Base-by-base conservation (phyloP, 2,113 vertebrate species). In the Muntiacus reevesi region DNA sequence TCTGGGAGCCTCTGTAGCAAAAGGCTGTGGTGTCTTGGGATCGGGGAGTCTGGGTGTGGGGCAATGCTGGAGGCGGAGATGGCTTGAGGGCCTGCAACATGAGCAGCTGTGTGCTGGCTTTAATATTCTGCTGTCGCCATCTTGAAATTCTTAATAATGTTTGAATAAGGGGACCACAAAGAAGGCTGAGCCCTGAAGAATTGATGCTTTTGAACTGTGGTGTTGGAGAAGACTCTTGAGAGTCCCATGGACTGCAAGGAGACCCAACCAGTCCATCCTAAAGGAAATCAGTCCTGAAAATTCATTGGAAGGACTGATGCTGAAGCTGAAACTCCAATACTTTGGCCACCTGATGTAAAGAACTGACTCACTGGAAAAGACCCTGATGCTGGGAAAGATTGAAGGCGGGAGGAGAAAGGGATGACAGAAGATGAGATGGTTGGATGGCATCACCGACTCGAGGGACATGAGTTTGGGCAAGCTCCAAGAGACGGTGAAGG, bases 71-170 rank as follows among this genome's bases (percentile, higher is more conserved):
- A 47, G 55, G 33, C 3, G 1, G 45, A 76, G n/a, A 40, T 50
- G 36, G 45, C 36, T 36, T 11, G 1, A 12, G 33, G 36, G 25
- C 1, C 0, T 15, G n/a, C 1, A 3, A 2, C 12, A 14, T 14
- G 7, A 2, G 23, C 3, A 50, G 30, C 4, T 14, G 12, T 10
- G 17, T 19, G 64, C 40, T 4, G 19, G 27, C 59, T 28, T 28
- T 25, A 10, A 27, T n/a, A 33, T 9, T 84, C n/a, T 78, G 23
- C 19, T 2, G 1, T 5, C 3, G 2, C 30, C 17, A 2, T n/a
- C 43, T 36, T 76, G 15, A 76, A 83, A 82, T 47, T 60, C 33
- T 43, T 45, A 4, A 40, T 76, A 30, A 19, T 71, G 57, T 76
- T 47, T 76, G 57, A 47, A 82, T 7, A 50, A 71, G 67, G n/a